phyloP scores from a whole-genome alignment of 1,140 invertebrate species.

The Apolygus lucorum region DNA sequence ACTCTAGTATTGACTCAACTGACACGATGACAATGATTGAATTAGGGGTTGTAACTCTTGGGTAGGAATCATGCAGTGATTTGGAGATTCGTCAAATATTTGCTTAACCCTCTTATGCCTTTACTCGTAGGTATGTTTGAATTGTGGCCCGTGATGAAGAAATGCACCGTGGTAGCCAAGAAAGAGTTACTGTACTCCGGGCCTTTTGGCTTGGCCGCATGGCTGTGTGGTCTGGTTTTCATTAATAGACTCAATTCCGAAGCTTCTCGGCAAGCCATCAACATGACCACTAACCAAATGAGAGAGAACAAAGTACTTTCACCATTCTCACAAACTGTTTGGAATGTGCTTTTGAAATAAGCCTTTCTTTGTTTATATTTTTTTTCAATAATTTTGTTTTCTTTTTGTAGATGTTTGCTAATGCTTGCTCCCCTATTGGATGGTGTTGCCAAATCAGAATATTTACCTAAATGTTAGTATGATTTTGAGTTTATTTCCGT shows the following conservation, averaged over 20 bases:
- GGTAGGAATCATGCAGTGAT: too few species aligned
- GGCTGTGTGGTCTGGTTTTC: conserved; percentile 50
- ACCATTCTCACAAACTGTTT: background rate
- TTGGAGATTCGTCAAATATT: too few species aligned
- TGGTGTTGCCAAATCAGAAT: background rate
- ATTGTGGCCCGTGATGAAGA: conserved; percentile 44
- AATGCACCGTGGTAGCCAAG: conserved; percentile 47
- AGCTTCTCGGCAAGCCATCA: conserved; percentile 65
- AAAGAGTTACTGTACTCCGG: conserved; percentile 49
- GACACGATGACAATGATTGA: conserved; percentile 3
- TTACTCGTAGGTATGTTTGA: conserved; percentile 33
- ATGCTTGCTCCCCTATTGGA: background rate
- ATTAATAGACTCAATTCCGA: conserved; percentile 66
- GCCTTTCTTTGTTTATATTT: conserved; percentile 18
- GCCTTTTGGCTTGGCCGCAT: conserved; percentile 49
- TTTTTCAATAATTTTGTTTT: conserved; percentile 6
- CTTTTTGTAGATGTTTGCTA: conserved; percentile 11
- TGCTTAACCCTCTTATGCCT: too few species aligned
- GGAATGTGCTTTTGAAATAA: background rate
- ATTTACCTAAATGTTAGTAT: too few species aligned
- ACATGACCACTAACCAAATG: conserved; percentile 61
- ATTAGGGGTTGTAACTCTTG: too few species aligned
- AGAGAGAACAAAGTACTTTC: conserved; percentile 59
- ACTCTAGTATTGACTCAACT: background rate
- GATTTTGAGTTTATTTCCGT: too few species aligned